phyloP scores from a whole-genome alignment of 2,888 invertebrate species.

The Beris chalybata region DNA sequence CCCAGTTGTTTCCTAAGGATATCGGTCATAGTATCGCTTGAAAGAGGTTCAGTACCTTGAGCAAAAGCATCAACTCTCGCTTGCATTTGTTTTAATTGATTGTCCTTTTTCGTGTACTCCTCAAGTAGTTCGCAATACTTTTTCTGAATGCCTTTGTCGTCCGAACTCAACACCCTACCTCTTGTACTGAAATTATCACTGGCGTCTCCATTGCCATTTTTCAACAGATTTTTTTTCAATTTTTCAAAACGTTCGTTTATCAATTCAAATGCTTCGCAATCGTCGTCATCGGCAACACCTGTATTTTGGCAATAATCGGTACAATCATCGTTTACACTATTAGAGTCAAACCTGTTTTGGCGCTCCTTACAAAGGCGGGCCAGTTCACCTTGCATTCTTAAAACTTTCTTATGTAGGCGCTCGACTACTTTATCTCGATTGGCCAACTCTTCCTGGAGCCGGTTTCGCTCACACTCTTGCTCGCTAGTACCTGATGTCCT shows the following conservation, averaged over 20 bases:
- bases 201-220: neutral
- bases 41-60: neutral
- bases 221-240: conserved; percentile 33
- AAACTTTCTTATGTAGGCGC: conserved; percentile 35
- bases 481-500: conserved; percentile 69
- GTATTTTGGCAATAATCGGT: conserved; percentile 22
- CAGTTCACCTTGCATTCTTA: conserved; percentile 35
- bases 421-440: conserved; percentile 36
- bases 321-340: conserved; percentile 1
- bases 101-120: conserved; percentile 50
- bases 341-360: conserved; percentile 22
- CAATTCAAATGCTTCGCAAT: conserved; percentile 13
- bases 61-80: conserved; percentile 8
- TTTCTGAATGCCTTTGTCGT: conserved; percentile 46
- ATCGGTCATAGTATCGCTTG: neutral
- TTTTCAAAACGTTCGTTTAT: conserved; percentile 23
- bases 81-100: conserved; percentile 40
- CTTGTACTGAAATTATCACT: conserved; percentile 14
- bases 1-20: conserved; percentile 48
- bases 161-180: conserved; percentile 3
- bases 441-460: conserved; percentile 37
- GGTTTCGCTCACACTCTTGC: conserved; percentile 67
- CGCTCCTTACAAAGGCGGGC: conserved; percentile 21
- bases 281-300: conserved; percentile 23
- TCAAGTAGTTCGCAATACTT: conserved; percentile 50